A percentile compares a stretch with the other conserved stretches of the same genome.
Evolutionary conservation across 1,140 invertebrate species (phyloP).

Genomic region (Camponotus floridanus): DNA sequence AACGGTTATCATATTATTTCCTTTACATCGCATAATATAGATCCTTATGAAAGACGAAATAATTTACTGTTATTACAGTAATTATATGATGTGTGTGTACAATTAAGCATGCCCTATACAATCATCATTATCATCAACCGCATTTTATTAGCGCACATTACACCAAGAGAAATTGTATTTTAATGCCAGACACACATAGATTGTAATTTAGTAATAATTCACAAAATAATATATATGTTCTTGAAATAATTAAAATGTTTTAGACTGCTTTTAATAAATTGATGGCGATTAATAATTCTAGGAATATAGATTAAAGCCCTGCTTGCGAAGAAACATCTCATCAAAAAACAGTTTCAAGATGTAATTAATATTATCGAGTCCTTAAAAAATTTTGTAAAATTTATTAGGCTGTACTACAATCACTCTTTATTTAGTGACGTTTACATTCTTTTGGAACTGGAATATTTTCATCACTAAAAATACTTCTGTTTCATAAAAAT

Average conservation of each 20-base stretch:
- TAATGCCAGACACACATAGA: conserved; percentile 31
- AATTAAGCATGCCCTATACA: conserved; percentile 65
- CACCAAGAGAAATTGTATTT: conserved; percentile 59
- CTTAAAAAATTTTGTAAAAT: background rate
- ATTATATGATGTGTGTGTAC: conserved; percentile 60
- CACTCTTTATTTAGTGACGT: conserved; percentile 1
- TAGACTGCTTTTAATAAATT: conserved; percentile 70
- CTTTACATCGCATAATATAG: conserved; percentile 7
- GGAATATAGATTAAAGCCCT: conserved; percentile 29
- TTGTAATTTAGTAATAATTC: conserved; percentile 75
- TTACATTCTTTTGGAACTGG: background rate
- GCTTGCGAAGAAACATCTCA: background rate
- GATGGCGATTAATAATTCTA: conserved; percentile 68
- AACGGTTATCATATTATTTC: background rate
- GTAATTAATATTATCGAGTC: background rate
- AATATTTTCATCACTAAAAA: background rate
- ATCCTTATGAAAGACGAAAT: conserved; percentile 21
- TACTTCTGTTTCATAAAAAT: background rate
- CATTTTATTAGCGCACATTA: background rate
- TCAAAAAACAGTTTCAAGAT: conserved; percentile 30
- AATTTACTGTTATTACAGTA: conserved; percentile 67
- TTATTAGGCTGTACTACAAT: background rate
- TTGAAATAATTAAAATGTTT: conserved; percentile 70
- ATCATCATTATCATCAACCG: conserved; percentile 63
- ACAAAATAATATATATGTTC: conserved; percentile 55